Evolutionary conservation across 2,113 vertebrate species (phyloP).

Genomic region (Dunckerocampus dactyliophorus): DNA sequence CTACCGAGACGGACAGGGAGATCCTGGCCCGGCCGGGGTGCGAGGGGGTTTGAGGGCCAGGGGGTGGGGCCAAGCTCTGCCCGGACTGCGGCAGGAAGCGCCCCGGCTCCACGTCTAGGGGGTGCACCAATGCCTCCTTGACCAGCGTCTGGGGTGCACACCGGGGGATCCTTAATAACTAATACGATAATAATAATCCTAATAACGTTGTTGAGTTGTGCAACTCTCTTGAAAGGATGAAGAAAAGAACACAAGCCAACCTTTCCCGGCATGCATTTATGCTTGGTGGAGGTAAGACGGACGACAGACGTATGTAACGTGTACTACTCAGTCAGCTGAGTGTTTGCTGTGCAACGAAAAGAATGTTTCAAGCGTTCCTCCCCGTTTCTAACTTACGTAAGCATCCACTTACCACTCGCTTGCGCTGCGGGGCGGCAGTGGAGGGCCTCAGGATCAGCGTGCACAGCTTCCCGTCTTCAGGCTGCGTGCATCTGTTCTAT

Average conservation of each 20-base stretch:
- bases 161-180: neutral
- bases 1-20: conserved; percentile 65
- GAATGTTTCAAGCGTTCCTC: neutral
- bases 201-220: neutral
- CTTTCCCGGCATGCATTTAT: too few relatives aligned
- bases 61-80: conserved; percentile 36
- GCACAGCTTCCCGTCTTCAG: conserved; percentile 75
- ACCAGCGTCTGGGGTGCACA: conserved; percentile 60
- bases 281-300: too few relatives aligned
- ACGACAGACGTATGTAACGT: neutral
- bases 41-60: conserved; percentile 37
- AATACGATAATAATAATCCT: neutral
- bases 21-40: conserved; percentile 40
- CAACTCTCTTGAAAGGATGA: too few relatives aligned
- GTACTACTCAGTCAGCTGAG: neutral
- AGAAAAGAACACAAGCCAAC: neutral
- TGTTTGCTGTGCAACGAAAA: neutral
- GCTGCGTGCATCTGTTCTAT: conserved; percentile 75
- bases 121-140: conserved; percentile 67
- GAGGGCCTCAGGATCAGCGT: conserved; percentile 66
- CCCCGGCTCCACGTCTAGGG: conserved; percentile 62
- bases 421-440: conserved; percentile 55
- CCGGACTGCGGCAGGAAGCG: conserved; percentile 56
- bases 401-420: conserved; percentile 67
- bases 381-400: too few relatives aligned